These are phyloP conservation scores for Myotis davidii DNA, from an alignment of 2,113 vertebrate species.

Conservation along the genomic window DNA sequence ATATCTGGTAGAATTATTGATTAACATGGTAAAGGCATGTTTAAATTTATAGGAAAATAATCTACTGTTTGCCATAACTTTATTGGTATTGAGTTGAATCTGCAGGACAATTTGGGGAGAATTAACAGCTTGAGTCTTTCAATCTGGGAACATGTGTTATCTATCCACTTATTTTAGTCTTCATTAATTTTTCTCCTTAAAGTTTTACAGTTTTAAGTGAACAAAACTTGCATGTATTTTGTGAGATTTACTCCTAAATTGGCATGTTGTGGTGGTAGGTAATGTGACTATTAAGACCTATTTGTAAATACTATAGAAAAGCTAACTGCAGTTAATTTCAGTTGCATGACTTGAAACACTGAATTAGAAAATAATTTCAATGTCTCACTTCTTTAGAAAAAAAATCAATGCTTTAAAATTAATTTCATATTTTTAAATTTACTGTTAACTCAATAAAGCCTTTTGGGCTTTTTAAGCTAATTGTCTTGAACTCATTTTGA, in stretches of 20 bases:
- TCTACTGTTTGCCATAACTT: neutral
- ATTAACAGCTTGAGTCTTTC: neutral
- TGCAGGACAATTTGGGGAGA: neutral
- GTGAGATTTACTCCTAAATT: neutral
- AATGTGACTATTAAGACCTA: slow-evolving; percentile 36
- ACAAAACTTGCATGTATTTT: neutral
- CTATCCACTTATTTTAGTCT: neutral
- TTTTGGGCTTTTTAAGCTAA: slow-evolving; percentile 81
- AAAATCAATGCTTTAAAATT: slow-evolving; percentile 81
- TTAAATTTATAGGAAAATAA: neutral
- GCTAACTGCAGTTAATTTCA: slow-evolving; percentile 72
- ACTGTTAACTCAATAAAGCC: slow-evolving; percentile 77
- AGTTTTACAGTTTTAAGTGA: neutral
- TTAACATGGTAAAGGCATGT: neutral
- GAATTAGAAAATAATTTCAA: slow-evolving; percentile 78
- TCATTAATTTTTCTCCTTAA: slow-evolving; percentile 36
- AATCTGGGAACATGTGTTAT: neutral
- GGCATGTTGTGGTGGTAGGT: neutral
- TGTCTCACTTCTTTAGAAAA: slow-evolving; percentile 62
- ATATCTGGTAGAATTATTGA: neutral
- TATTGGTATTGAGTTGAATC: neutral
- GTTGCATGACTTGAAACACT: slow-evolving; percentile 67
- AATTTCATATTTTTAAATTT: slow-evolving; percentile 78
- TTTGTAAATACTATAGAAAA: slow-evolving; percentile 65
- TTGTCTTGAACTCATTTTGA: slow-evolving; percentile 80